Conservation (phyloP, 2,888 invertebrate genomes). For the Dendrolimus houi region DNA sequence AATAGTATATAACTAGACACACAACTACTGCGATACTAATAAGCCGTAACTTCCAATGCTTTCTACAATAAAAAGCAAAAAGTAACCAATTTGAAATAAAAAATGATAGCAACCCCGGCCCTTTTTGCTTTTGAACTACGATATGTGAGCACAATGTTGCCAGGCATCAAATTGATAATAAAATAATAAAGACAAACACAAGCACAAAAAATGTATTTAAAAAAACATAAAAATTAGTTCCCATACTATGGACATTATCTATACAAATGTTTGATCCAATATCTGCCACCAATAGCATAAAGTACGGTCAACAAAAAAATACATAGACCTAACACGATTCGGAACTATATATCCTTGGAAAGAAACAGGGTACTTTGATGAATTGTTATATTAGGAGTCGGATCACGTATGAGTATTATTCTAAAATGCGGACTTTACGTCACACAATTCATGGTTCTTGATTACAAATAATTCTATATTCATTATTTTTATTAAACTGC, state of each 20-base stretch:
- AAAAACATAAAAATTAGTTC: constrained; percentile 16
- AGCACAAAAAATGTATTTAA: constrained; percentile 36
- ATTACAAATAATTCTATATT: no score
- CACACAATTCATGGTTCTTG: no score
- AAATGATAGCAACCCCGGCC: constrained; percentile 26
- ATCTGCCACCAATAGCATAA: constrained; percentile 1
- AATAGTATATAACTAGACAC: constrained; percentile 44
- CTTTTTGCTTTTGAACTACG: constrained; percentile 57
- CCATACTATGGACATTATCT: constrained; percentile 22
- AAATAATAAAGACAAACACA: constrained; percentile 65
- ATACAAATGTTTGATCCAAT: constrained; percentile 1
- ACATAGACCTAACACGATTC: no score
- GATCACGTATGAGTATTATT: no score
- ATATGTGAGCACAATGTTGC: constrained; percentile 74
- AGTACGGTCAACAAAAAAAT: constrained; percentile 1
- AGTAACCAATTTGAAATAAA: constrained; percentile 31
- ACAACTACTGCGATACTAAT: constrained; percentile 55
- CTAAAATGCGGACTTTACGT: no score
- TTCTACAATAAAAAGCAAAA: constrained; percentile 62
- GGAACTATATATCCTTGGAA: no score
- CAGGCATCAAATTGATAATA: constrained; percentile 76
- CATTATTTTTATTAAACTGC: no score
- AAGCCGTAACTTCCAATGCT: constrained; percentile 57
- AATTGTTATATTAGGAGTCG: no score
- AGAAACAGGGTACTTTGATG: no score